Conservation (phyloP, 2,797 vertebrate genomes). For the Syncerus caffer region DNA sequence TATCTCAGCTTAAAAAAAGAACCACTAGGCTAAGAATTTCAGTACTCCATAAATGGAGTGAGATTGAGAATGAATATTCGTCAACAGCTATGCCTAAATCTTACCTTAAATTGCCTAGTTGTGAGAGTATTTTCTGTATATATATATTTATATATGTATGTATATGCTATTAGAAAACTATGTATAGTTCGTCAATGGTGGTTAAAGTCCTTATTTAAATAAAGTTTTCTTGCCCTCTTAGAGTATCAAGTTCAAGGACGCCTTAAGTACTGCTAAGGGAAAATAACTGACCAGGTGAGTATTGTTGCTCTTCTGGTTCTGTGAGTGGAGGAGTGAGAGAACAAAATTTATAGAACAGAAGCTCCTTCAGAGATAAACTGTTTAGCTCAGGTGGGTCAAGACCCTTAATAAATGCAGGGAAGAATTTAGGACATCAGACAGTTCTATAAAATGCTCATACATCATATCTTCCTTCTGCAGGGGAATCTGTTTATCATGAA, state of each 20-base stretch:
- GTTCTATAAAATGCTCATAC: not conserved
- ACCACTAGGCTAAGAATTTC: not conserved
- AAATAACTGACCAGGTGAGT: not conserved
- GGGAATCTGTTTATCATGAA: not conserved
- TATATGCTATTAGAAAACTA: not conserved
- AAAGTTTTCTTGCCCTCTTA: not conserved
- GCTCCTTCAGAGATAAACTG: not conserved
- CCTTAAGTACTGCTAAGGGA: not conserved
- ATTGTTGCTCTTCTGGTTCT: not conserved
- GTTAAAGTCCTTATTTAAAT: not conserved
- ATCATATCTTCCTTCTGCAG: not conserved
- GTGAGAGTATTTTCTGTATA: not conserved
- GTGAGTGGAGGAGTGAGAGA: not conserved
- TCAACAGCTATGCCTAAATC: not conserved
- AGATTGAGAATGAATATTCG: not conserved
- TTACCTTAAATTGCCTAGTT: not conserved
- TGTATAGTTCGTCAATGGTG: not conserved
- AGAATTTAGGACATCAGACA: not conserved
- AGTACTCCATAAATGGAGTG: not conserved
- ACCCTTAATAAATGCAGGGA: not conserved
- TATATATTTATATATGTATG: not conserved
- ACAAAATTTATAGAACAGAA: not conserved
- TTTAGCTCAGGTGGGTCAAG: not conserved
- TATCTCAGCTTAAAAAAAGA: not conserved
- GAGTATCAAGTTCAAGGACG: not conserved